Percentiles rank a stretch among this genome's conserved stretches.
Evolutionary conservation across 2,113 vertebrate species (phyloP).

Genomic region (Clarias magur): DNA sequence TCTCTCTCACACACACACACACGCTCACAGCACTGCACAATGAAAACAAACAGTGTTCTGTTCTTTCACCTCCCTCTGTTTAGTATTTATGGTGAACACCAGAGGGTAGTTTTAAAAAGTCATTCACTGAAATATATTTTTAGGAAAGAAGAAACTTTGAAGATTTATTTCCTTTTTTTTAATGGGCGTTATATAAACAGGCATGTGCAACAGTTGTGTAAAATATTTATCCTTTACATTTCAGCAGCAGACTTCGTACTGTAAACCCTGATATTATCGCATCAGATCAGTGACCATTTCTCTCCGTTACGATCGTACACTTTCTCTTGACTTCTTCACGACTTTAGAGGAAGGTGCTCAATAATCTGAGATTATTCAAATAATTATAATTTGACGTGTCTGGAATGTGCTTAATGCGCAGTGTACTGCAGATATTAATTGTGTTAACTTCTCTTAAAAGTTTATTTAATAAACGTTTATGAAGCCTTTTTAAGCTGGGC

Average conservation of each 20-base stretch:
- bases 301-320: background rate
- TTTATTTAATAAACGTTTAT: background rate
- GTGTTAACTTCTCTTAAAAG: background rate
- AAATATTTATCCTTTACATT: background rate
- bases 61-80: background rate
- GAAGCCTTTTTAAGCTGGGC: background rate
- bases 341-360: background rate
- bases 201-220: too few species aligned
- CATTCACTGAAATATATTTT: background rate
- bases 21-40: background rate
- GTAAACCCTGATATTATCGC: background rate
- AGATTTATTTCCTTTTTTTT: background rate
- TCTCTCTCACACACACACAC: background rate
- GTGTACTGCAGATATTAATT: too few species aligned
- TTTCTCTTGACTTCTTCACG: too few species aligned
- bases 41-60: background rate
- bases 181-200: background rate
- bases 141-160: background rate
- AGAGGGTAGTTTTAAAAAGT: background rate
- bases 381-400: background rate
- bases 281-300: background rate
- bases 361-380: background rate
- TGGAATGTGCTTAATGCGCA: too few species aligned
- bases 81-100: background rate
- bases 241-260: background rate